phyloP scores from a whole-genome alignment of 1,140 invertebrate genomes.

The Bursaphelenchus mucronatus region DNA sequence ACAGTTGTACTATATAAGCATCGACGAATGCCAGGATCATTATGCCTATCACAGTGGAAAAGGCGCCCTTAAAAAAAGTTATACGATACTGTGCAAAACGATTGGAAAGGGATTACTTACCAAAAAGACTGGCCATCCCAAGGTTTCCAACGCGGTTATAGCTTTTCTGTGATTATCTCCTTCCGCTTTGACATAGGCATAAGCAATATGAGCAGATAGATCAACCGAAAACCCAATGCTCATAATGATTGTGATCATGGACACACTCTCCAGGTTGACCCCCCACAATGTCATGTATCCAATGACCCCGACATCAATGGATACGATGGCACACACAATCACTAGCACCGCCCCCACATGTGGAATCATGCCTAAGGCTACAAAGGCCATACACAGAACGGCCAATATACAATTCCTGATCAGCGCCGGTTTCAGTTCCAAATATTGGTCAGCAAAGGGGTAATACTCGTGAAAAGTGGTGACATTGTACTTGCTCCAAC shows the following conservation, averaged over 20 bases:
- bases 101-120: constrained; percentile 76
- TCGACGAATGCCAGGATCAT: constrained; percentile 53
- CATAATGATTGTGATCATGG: constrained; percentile 73
- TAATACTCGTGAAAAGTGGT: constrained; percentile 61
- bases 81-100: constrained; percentile 68
- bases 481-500: constrained; percentile 54
- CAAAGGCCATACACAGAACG: constrained; percentile 74
- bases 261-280: constrained; percentile 77
- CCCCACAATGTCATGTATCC: constrained; percentile 79
- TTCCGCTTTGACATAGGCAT: constrained; percentile 62
- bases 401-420: constrained; percentile 75
- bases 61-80: constrained; percentile 47
- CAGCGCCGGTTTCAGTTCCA: constrained; percentile 65
- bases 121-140: constrained; percentile 74
- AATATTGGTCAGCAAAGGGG: constrained; percentile 60
- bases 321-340: constrained; percentile 75
- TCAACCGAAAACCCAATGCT: constrained; percentile 82
- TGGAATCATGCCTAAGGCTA: constrained; percentile 75
- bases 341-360: constrained; percentile 70
- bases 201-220: constrained; percentile 80
- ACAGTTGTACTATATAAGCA: constrained; percentile 57
- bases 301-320: constrained; percentile 73
- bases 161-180: constrained; percentile 65
- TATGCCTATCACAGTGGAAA: constrained; percentile 59
- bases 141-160: constrained; percentile 72